Conservation (phyloP, 1,140 invertebrate species). For the Neodiprion pinetum region DNA sequence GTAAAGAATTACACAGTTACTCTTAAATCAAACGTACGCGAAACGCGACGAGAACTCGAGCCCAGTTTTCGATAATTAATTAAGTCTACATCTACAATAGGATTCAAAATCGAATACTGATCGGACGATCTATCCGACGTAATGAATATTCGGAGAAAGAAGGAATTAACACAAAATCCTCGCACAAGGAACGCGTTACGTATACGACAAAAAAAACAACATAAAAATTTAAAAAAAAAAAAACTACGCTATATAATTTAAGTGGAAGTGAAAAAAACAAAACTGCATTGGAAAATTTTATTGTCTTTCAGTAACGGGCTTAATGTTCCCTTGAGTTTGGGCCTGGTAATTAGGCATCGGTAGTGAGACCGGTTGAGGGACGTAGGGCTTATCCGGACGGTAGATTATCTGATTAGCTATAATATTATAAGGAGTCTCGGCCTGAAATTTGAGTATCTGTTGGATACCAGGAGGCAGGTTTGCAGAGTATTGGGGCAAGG, state of each 20-base stretch:
- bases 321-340: conserved; percentile 24
- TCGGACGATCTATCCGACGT: too few species aligned
- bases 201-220: background rate
- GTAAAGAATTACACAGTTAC: too few species aligned
- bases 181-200: background rate
- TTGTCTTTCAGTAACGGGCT: conserved; percentile 52
- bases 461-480: conserved; percentile 49
- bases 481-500: conserved; percentile 49
- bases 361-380: conserved; percentile 47
- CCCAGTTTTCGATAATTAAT: too few species aligned
- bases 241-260: background rate
- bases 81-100: too few species aligned
- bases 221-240: background rate
- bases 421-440: conserved; percentile 55
- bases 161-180: background rate
- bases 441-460: conserved; percentile 50
- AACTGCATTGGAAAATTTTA: conserved; percentile 33
- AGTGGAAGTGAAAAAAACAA: background rate
- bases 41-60: too few species aligned
- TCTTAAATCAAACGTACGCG: too few species aligned
- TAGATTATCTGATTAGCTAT: conserved; percentile 53
- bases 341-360: conserved; percentile 24
- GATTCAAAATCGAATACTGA: too few species aligned
- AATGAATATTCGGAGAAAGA: too few species aligned
- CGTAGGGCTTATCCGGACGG: conserved; percentile 49